These are phyloP conservation scores for rabbit (Oryctolagus cuniculus) DNA, from an alignment of 2,113 vertebrate genomes.

Conservation along the genomic window mOryCun1.1 NC_091438.1:97185001-97185500, in stretches of 20 bases:
- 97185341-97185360: background rate
- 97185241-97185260: background rate
- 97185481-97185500: no score
- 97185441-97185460: no score
- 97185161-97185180: background rate
- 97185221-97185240: background rate
- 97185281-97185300: background rate
- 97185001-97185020: no score
- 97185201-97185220: background rate
- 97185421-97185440: no score
- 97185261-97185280: background rate
- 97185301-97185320: background rate
- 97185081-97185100: background rate
- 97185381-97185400: background rate
- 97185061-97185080: background rate
- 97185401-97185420: background rate
- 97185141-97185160: background rate
- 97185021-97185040: background rate
- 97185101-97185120: background rate
- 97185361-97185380: background rate
- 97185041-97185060: background rate
- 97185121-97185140: background rate
- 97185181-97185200: background rate
- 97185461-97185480: no score
- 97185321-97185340: background rate